Percentiles rank a stretch among this genome's conserved stretches.
Conservation (phyloP, 1,140 invertebrate genomes). For the Rhopalosiphum maidis region DNA sequence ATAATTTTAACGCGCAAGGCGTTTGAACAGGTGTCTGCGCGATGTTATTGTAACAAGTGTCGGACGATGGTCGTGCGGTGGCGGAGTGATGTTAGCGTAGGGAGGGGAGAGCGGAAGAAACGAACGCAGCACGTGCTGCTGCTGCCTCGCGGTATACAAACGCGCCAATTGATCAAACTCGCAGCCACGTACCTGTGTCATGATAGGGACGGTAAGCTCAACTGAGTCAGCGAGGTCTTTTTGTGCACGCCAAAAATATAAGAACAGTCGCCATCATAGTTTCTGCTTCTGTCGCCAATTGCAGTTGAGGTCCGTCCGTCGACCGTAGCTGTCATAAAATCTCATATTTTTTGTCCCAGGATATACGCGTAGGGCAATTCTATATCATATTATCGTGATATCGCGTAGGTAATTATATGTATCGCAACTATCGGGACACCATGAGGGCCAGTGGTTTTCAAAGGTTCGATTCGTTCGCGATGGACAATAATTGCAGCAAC, state of each 20-base stretch:
- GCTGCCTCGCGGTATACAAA: not conserved
- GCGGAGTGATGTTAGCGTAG: no score
- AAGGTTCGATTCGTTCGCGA: not conserved
- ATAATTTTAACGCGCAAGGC: not conserved
- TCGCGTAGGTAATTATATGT: not conserved
- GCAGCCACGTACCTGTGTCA: not conserved
- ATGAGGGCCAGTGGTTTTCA: slow-evolving; percentile 5
- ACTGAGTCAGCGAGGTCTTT: not conserved
- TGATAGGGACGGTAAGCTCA: not conserved
- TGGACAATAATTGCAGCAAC: not conserved
- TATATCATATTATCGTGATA: not conserved
- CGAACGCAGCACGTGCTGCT: not conserved
- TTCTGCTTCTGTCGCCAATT: not conserved
- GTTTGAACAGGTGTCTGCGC: slow-evolving; percentile 46
- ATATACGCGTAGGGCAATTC: no score
- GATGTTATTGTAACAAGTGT: slow-evolving; percentile 52
- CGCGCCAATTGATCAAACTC: slow-evolving; percentile 1
- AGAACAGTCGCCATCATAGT: not conserved
- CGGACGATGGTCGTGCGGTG: not conserved
- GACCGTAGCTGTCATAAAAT: not conserved
- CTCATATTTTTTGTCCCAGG: not conserved
- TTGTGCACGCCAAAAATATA: not conserved
- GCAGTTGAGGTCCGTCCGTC: not conserved
- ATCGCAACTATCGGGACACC: no score
- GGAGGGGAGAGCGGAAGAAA: not conserved